A percentile compares a stretch with the other conserved stretches of the same genome.
phyloP scores from a whole-genome alignment of 2,888 invertebrate species.

The Caenorhabditis sp. region DNA sequence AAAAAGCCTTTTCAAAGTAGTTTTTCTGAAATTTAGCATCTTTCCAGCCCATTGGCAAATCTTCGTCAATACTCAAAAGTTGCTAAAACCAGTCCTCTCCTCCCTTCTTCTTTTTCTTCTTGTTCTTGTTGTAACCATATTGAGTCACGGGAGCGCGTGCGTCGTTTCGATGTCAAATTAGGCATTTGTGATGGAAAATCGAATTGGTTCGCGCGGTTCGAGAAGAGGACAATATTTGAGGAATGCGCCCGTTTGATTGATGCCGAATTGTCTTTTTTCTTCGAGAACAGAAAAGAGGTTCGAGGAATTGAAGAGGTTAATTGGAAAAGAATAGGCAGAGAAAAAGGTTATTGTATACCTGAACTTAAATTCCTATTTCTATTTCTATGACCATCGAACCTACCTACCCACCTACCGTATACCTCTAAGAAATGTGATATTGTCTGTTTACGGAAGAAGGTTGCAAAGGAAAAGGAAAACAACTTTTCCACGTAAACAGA shows the following conservation, averaged over 20 bases:
- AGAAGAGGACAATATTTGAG: constrained; percentile 7
- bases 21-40: too few species aligned
- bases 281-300: background rate
- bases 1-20: too few species aligned
- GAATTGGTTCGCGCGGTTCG: constrained; percentile 5
- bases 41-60: too few species aligned
- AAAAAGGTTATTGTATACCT: background rate
- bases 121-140: background rate
- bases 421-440: too few species aligned
- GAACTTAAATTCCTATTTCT: too few species aligned
- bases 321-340: background rate
- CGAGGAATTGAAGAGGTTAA: background rate
- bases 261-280: background rate
- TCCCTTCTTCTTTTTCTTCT: background rate
- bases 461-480: too few species aligned
- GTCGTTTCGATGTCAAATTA: constrained; percentile 7
- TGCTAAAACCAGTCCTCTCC: constrained; percentile 1
- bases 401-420: too few species aligned
- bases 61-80: too few species aligned
- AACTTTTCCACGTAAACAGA: too few species aligned
- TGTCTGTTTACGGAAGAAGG: too few species aligned
- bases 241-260: constrained; percentile 7
- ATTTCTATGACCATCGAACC: too few species aligned
- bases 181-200: constrained; percentile 3
- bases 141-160: constrained; percentile 1